These are phyloP conservation scores for Epirrhoe alternata DNA, from an alignment of 2,888 invertebrate species.

Conservation along the genomic window DNA sequence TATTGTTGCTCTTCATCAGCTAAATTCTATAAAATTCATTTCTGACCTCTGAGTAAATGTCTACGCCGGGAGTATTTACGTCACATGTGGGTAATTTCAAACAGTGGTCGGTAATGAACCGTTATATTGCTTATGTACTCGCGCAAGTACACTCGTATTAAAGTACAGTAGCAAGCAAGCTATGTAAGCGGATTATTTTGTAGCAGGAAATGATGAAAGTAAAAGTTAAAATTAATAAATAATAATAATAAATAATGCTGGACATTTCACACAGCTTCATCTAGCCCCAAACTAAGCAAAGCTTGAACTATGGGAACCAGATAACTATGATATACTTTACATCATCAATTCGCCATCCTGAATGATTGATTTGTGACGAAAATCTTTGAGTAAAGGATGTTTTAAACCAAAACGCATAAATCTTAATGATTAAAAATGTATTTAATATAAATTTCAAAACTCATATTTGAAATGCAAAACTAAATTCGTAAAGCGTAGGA, in stretches of 20 bases:
- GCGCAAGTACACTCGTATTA: conserved; percentile 16
- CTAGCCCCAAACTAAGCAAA: no score
- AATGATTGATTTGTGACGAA: neutral
- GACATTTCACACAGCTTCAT: no score
- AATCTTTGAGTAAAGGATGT: neutral
- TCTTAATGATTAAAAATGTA: no score
- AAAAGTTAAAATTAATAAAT: no score
- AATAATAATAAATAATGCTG: no score
- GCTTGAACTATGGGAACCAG: no score
- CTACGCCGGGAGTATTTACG: conserved; percentile 51
- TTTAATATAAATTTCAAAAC: neutral
- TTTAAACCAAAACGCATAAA: neutral
- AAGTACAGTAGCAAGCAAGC: neutral
- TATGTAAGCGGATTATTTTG: conserved; percentile 9
- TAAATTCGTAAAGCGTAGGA: conserved; percentile 24
- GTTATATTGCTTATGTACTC: conserved; percentile 47
- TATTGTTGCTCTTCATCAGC: neutral
- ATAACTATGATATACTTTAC: no score
- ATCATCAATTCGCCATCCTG: no score
- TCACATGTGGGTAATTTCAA: conserved; percentile 58
- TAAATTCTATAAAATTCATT: conserved; percentile 16
- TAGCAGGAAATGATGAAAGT: neutral
- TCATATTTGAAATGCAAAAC: neutral
- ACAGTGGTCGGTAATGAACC: conserved; percentile 49
- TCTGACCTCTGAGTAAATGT: conserved; percentile 35